Evolutionary conservation across 1,140 invertebrate species (phyloP), one percentile per base, ranked within the genome.

Genomic region (Amphibalanus amphitrite): DNA sequence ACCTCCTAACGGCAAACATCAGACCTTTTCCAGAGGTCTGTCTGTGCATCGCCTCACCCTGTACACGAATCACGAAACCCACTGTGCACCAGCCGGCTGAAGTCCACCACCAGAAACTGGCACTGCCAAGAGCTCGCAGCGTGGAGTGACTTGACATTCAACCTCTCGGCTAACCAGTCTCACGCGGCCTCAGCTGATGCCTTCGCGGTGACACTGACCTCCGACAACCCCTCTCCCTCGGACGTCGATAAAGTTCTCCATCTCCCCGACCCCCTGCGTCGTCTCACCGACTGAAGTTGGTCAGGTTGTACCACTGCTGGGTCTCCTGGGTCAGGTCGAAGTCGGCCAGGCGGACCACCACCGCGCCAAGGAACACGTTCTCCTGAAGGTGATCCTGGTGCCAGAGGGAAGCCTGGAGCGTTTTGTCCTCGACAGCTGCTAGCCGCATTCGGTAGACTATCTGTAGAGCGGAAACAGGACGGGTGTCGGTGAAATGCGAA

Each of bases 311-410:
- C 83, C 83, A 84, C 40, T 77, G 72, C 15, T 75, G 73, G 23
- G 71, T 88, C 81, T 95, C 93, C 74, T 86, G 85, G 0, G 84
- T 84, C 65, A 95, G 80, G 76, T 91, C 86, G 1, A 95, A 79
- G 26, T 86, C 81, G 69, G 81, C 72, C 23, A 86, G 76, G 3
- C 87, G 87, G 74, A 97, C 85, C 73, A 89, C 86, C 70, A 92
- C 88, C 29, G 93, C 92, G 33, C 95, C 95, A 0, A 97, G 83
- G 80, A 96, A 94, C 80, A 92, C 90, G 81, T 97, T 97, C 81
- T 96, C 94, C 79, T 94, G 92, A n/a, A 98, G 80, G 23, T 91
- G 87, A 80, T 96, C 94, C 78, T 95, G 90, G 79, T 93, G 91
- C 94, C 94, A 97, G 25, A 97, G 89, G 0, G 93, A 95, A 0